phyloP scores from a whole-genome alignment of 2,888 invertebrate species.

The Seira sanloemensis region DNA sequence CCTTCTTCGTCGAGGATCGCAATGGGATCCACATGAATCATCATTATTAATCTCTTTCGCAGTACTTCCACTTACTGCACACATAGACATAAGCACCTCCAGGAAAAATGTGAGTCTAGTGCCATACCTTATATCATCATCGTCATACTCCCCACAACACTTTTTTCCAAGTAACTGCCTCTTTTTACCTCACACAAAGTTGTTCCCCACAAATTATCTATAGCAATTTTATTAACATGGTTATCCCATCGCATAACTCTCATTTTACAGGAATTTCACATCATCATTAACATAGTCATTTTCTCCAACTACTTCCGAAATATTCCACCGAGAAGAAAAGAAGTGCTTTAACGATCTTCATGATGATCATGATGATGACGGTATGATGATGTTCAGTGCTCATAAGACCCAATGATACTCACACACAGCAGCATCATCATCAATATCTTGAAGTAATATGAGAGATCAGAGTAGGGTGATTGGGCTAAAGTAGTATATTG shows the following conservation, averaged over 20 bases:
- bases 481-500: too few relatives aligned
- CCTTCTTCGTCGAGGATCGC: too few relatives aligned
- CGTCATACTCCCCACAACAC: neutral
- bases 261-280: conserved; percentile 56
- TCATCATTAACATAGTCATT: conserved; percentile 62
- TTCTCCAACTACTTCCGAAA: conserved; percentile 36
- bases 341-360: conserved; percentile 39
- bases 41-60: conserved; percentile 54
- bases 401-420: too few relatives aligned
- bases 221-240: conserved; percentile 58
- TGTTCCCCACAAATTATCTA: conserved; percentile 56
- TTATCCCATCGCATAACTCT: conserved; percentile 60
- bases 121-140: neutral
- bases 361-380: conserved; percentile 22
- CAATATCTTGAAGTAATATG: too few relatives aligned
- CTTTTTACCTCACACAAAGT: neutral
- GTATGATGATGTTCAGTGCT: neutral
- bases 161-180: neutral
- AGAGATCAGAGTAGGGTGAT: too few relatives aligned
- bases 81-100: neutral
- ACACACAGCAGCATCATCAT: too few relatives aligned
- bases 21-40: conserved; percentile 59
- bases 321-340: neutral
- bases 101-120: neutral
- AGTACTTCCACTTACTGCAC: neutral